Evolutionary conservation across 2,113 vertebrate genomes (phyloP).

Genomic region (Uria aalge): DNA sequence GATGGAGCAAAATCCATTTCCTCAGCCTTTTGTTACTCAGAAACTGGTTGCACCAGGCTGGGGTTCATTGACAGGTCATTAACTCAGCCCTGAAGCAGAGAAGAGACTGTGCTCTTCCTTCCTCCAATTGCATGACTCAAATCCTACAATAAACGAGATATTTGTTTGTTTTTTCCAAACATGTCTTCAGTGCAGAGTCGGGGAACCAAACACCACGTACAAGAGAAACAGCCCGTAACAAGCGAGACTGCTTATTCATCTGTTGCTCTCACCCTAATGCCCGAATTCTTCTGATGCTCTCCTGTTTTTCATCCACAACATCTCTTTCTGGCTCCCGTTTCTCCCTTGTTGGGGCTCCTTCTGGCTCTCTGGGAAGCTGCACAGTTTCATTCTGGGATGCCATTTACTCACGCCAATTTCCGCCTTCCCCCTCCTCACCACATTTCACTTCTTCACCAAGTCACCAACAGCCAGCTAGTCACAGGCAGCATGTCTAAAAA

Average conservation of each 20-base stretch:
- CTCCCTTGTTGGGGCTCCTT: background rate
- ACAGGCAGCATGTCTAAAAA: background rate
- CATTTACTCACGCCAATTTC: background rate
- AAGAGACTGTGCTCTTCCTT: background rate
- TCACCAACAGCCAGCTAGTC: background rate
- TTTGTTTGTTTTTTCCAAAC: background rate
- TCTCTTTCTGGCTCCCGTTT: background rate
- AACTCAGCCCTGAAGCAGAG: background rate
- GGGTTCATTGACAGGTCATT: background rate
- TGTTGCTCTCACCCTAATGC: background rate
- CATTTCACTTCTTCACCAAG: background rate
- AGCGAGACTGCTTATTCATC: background rate
- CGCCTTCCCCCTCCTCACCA: background rate
- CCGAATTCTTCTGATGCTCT: background rate
- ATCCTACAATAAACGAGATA: background rate
- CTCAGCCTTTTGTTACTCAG: background rate
- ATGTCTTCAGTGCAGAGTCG: background rate
- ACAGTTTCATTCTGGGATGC: background rate
- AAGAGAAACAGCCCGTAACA: background rate
- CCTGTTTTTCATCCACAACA: background rate
- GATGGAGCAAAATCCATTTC: background rate
- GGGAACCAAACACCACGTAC: background rate
- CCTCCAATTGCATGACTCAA: background rate
- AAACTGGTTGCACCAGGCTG: conserved; percentile 12
- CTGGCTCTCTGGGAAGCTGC: background rate